phyloP scores from a whole-genome alignment of 2,888 invertebrate genomes.

The Ariolimax columbianus region DNA sequence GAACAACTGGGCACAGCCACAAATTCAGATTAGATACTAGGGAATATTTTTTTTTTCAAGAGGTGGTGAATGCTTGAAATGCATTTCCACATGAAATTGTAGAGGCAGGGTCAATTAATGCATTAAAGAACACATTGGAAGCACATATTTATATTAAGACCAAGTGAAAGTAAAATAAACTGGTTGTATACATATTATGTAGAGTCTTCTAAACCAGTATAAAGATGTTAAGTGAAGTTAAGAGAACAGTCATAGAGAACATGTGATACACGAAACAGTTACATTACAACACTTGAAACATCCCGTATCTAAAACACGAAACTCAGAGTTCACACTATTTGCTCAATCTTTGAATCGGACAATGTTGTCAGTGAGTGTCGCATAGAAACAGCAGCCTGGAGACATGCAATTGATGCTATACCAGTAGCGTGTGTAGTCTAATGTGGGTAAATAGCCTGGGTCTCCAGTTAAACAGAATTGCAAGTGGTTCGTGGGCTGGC shows the following conservation, averaged over 20 bases:
- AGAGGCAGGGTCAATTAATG: too few relatives aligned
- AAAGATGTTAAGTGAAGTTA: too few relatives aligned
- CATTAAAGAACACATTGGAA: too few relatives aligned
- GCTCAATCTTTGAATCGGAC: not conserved
- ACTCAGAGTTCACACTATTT: not conserved
- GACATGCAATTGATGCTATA: not conserved
- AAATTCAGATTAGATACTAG: too few relatives aligned
- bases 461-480: not conserved
- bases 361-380: not conserved
- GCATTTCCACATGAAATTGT: too few relatives aligned
- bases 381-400: not conserved
- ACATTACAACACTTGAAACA: not conserved
- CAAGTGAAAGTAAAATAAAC: too few relatives aligned
- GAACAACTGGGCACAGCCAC: too few relatives aligned
- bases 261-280: not conserved
- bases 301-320: not conserved
- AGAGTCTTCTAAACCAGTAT: too few relatives aligned
- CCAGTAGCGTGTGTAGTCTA: not conserved
- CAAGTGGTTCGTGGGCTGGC: not conserved
- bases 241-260: not conserved
- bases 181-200: too few relatives aligned
- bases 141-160: too few relatives aligned
- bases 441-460: not conserved
- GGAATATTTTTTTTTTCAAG: too few relatives aligned
- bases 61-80: too few relatives aligned